A percentile compares a stretch with the other conserved stretches of the same genome.
phyloP scores from a whole-genome alignment of 2,888 invertebrate genomes.

The Rotaria magnacalcarata region DNA sequence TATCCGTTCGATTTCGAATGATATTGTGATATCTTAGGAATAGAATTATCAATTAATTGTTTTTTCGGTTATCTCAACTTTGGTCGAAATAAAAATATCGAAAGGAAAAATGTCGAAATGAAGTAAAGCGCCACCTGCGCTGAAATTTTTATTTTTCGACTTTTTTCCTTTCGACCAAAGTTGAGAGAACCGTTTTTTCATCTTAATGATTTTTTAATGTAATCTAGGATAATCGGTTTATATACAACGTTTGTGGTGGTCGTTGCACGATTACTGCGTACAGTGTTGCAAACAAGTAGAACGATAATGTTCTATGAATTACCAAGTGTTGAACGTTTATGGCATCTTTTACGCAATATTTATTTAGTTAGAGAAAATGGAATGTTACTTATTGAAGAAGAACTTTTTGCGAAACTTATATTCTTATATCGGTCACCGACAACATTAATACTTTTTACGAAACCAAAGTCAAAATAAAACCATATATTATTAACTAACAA shows the following conservation, averaged over 20 bases:
- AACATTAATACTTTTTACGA: conserved; percentile 44
- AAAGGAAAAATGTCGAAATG: no score
- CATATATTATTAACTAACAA: no score
- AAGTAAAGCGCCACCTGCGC: no score
- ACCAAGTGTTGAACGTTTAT: conserved; percentile 64
- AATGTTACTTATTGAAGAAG: conserved; percentile 75
- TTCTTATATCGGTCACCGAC: conserved; percentile 76
- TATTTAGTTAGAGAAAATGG: conserved; percentile 81
- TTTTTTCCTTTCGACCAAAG: no score
- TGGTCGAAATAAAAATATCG: no score
- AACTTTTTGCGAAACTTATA: conserved; percentile 60
- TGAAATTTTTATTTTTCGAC: no score
- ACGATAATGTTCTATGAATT: conserved; percentile 68
- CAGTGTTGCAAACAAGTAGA: conserved; percentile 79
- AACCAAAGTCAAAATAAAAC: neutral
- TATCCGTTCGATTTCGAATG: no score
- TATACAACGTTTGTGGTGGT: conserved; percentile 91
- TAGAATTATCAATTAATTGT: no score
- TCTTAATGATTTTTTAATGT: no score
- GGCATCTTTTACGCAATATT: conserved; percentile 64
- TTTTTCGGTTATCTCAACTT: no score
- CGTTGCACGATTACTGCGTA: conserved; percentile 80
- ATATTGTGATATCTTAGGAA: no score
- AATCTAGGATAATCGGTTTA: conserved; percentile 80
- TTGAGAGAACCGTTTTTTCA: no score